phyloP scores from a whole-genome alignment of 2,888 invertebrate species.

The Macrophya alboannulata region DNA sequence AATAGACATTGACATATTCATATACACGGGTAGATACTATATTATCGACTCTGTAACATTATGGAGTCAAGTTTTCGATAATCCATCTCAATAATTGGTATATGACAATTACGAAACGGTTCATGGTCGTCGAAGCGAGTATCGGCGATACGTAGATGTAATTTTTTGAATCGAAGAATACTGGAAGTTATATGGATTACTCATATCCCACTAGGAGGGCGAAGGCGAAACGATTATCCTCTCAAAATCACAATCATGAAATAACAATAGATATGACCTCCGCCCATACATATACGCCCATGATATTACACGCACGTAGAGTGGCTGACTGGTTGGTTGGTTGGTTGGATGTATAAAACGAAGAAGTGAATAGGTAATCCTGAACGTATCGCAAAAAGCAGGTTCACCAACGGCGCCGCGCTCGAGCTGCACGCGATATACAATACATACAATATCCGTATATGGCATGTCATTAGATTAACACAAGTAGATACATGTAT shows the following conservation, averaged over 20 bases:
- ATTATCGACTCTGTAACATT: neutral
- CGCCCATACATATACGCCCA: neutral
- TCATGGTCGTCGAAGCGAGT: neutral
- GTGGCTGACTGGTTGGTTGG: no score
- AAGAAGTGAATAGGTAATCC: conserved; percentile 9
- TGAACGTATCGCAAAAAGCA: conserved; percentile 31
- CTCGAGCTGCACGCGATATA: neutral
- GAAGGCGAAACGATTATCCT: neutral
- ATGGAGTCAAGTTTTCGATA: neutral
- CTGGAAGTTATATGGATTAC: neutral
- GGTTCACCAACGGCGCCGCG: neutral
- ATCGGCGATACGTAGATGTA: no score
- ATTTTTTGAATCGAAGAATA: neutral
- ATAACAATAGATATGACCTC: conserved; percentile 40
- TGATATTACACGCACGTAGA: conserved; percentile 15
- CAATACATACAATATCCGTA: neutral
- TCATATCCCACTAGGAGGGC: neutral
- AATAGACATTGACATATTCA: neutral
- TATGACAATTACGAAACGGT: no score
- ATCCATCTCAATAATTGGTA: neutral
- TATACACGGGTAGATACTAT: no score
- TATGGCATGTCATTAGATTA: neutral
- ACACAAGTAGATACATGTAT: neutral
- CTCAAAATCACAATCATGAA: conserved; percentile 26
- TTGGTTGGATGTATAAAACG: neutral